Evolutionary conservation across 2,113 vertebrate genomes (phyloP), one percentile per base, ranked within the genome.

Genomic region (Zapus hudsonius): DNA sequence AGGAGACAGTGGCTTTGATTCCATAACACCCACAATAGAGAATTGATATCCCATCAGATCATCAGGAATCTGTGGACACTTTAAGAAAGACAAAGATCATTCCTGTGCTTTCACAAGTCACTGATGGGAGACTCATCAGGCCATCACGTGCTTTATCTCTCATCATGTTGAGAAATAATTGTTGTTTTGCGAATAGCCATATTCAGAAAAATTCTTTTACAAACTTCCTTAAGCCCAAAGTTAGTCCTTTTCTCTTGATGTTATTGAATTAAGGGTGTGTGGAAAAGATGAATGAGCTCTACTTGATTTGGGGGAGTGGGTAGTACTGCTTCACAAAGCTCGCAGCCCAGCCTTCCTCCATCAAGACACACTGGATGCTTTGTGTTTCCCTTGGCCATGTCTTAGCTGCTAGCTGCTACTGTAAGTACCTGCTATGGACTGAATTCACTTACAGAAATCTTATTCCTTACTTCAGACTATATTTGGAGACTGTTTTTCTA

Each of bases 341-440:
- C 31, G 2, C 23, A 11, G 13, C n/a, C 4, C n/a, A 63, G 25
- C 20, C 36, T 72, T 79, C 59, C 85, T 84, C 38, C 36, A 12
- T 52, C 44, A 13, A 13, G 12, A 85, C 38, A 3, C 9, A 38
- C 4, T 7, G 20, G 8, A 27, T 70, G 36, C 81, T 84, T 33
- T 19, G 36, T 1, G 12, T 44, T 38, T 4, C 40, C 5, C 20
- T 8, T 52, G 15, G 0, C 2, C 36, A 29, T 67, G 10, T 38
- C 69, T 83, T 61, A 87, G 55, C 23, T 52, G 33, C 63, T 1
- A 0, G 16, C 0, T 61, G 42, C 63, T 76, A 5, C n/a, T 31
- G 3, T 23, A 15, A 55, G 11, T 59, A 23, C 11, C 29, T 63
- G 17, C 6, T 11, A n/a, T 25, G 17, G 40, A 4, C 23, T 42